phyloP scores from a whole-genome alignment of 2,888 invertebrate genomes.

The Lepeophtheirus nordmannii region DNA sequence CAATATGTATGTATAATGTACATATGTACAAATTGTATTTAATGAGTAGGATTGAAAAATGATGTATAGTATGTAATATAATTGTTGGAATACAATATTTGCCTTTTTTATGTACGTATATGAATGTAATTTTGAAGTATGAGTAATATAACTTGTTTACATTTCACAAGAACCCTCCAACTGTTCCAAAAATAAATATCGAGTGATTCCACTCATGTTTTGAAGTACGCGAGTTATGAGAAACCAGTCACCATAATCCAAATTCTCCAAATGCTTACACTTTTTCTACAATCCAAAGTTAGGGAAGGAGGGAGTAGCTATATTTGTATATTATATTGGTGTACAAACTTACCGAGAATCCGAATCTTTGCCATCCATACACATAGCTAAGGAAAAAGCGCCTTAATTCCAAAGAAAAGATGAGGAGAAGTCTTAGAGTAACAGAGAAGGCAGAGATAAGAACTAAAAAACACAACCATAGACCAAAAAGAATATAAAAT shows the following conservation, averaged over 20 bases:
- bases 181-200: not conserved
- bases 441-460: not conserved
- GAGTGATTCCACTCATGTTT: slow-evolving; percentile 16
- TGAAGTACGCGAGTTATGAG: slow-evolving; percentile 1
- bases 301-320: not conserved
- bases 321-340: not conserved
- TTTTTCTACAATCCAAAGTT: not conserved
- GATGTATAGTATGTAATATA: too few species aligned
- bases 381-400: not conserved
- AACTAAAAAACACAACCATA: slow-evolving; percentile 4
- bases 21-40: too few species aligned
- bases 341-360: not conserved
- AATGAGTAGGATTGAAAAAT: too few species aligned
- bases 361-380: not conserved
- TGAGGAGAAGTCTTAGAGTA: not conserved
- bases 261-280: not conserved
- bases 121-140: too few species aligned
- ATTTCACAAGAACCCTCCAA: not conserved
- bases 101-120: too few species aligned
- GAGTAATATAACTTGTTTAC: too few species aligned
- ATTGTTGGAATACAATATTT: too few species aligned
- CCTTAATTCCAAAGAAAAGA: not conserved
- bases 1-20: too few species aligned
- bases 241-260: slow-evolving; percentile 10
- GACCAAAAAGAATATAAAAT: slow-evolving; percentile 3